Percentiles rank a stretch among this genome's conserved stretches.
Evolutionary conservation across 2,113 vertebrate species (phyloP).

Genomic region (Oncorhynchus tshawytscha): DNA sequence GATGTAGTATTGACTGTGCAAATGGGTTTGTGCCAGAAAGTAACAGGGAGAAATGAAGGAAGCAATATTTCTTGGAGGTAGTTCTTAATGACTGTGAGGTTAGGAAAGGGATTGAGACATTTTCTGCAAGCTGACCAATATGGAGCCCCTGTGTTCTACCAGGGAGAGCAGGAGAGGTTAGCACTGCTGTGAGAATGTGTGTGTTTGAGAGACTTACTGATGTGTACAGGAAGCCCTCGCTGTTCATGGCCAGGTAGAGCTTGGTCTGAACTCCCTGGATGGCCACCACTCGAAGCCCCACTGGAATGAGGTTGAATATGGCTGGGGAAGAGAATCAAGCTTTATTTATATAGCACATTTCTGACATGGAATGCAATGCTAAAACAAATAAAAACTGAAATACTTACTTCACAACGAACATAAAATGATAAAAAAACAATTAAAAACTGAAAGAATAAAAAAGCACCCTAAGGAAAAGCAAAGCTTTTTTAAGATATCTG

Average conservation of each 20-base stretch:
- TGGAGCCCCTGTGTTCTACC: background rate
- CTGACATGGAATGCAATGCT: too few species aligned
- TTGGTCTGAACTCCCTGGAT: conserved; percentile 99
- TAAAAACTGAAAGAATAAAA: too few species aligned
- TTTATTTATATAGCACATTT: too few species aligned
- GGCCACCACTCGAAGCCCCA: conserved; percentile 98
- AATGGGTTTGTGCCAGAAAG: background rate
- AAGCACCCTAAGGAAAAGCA: too few species aligned
- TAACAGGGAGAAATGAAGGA: background rate
- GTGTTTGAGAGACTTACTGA: conserved; percentile 83
- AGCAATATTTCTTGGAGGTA: background rate
- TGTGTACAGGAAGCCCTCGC: conserved; percentile 95
- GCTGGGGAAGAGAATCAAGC: conserved; percentile 65
- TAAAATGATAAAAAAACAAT: background rate
- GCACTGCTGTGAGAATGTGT: background rate
- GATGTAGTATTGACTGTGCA: background rate
- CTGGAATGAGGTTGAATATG: conserved; percentile 98
- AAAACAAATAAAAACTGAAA: too few species aligned
- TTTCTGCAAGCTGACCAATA: background rate
- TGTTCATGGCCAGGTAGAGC: conserved; percentile 98
- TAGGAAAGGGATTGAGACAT: background rate
- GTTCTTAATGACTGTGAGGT: background rate
- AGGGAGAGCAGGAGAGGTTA: background rate
- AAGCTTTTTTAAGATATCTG: too few species aligned
- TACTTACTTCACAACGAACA: too few species aligned